Conservation (phyloP, 2,113 vertebrate genomes). For the Cephalopholis sonnerati region DNA sequence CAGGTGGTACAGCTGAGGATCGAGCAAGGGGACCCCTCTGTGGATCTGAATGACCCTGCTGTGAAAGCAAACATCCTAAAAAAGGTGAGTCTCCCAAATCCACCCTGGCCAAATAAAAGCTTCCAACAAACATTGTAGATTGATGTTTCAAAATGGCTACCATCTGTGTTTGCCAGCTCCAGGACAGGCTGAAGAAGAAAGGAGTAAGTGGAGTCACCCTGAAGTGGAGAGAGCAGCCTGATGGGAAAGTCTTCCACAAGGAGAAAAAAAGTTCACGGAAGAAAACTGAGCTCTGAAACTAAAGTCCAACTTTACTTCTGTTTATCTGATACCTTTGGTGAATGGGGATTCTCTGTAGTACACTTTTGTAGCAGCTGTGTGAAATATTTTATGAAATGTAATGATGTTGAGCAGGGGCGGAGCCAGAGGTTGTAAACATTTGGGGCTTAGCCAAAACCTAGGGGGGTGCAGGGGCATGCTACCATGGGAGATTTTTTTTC, state of each 20-base stretch:
- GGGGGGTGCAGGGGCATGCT: no score
- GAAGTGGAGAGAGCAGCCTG: slow-evolving; percentile 30
- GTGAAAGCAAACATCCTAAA: slow-evolving; percentile 35
- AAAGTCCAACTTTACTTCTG: not conserved
- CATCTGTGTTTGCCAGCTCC: slow-evolving; percentile 21
- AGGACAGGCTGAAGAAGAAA: not conserved
- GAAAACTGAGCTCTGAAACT: not conserved
- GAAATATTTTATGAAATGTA: no score
- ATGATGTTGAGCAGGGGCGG: no score
- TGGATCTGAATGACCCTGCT: slow-evolving; percentile 28
- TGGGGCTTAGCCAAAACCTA: no score
- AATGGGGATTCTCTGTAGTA: not conserved
- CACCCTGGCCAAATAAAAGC: no score
- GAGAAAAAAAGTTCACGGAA: not conserved
- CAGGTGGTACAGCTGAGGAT: slow-evolving; percentile 25
- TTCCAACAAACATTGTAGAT: not conserved
- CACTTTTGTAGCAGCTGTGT: no score
- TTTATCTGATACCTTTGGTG: not conserved
- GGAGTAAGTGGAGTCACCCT: slow-evolving; percentile 14
- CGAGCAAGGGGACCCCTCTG: not conserved
- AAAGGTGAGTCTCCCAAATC: slow-evolving; percentile 15
- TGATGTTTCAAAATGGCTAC: not conserved
- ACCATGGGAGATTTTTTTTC: no score
- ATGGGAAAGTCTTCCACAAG: slow-evolving; percentile 46
- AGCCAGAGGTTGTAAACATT: no score